Percentiles rank a stretch among this genome's conserved stretches.
Conservation (phyloP, 2,888 invertebrate genomes). For the Biston betularia region DNA sequence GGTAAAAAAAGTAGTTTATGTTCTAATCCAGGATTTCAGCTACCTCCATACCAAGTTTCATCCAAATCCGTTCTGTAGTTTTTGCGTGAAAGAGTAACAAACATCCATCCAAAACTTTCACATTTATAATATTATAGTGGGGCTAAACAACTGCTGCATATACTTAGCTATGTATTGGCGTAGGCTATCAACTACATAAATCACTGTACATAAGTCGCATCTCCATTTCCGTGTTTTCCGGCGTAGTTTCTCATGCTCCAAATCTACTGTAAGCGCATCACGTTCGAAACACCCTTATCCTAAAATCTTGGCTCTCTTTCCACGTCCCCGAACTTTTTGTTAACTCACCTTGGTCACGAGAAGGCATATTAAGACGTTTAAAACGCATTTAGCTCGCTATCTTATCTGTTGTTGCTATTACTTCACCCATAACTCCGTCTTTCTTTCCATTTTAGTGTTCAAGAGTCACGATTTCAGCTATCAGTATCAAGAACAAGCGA, state of each 20-base stretch:
- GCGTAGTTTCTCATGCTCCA: conserved; percentile 74
- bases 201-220: conserved; percentile 29
- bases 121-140: not conserved
- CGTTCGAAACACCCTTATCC: conserved; percentile 71
- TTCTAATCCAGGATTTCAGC: too few species aligned
- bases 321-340: conserved; percentile 79
- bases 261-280: conserved; percentile 76
- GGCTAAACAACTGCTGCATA: too few species aligned
- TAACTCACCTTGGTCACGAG: conserved; percentile 83
- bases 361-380: conserved; percentile 84
- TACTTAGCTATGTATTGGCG: conserved; percentile 9
- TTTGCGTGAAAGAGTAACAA: too few species aligned
- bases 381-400: conserved; percentile 84
- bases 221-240: conserved; percentile 63
- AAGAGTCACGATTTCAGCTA: conserved; percentile 91
- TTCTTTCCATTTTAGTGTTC: conserved; percentile 92
- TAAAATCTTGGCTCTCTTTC: conserved; percentile 66
- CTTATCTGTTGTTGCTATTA: conserved; percentile 81
- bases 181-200: conserved; percentile 23
- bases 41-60: too few species aligned
- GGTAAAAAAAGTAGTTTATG: too few species aligned
- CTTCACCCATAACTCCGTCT: conserved; percentile 82
- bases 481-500: conserved; percentile 89
- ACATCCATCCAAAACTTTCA: not conserved
- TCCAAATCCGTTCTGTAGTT: too few species aligned